Evolutionary conservation across 1,140 invertebrate genomes (phyloP), one percentile per base, ranked within the genome.

Genomic region (Triops cancriformis): DNA sequence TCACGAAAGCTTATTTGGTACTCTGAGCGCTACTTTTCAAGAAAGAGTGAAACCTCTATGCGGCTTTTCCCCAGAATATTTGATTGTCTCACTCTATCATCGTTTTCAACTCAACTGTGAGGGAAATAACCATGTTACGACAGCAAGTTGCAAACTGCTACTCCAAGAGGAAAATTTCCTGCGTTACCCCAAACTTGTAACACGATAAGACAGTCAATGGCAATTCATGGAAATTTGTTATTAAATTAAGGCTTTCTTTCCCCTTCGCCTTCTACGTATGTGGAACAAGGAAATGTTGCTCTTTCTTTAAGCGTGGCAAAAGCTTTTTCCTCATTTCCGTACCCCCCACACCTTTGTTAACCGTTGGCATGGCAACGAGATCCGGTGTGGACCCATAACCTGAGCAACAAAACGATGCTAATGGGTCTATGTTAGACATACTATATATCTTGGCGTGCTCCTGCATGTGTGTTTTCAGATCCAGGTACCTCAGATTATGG

Each of bases 401-500:
- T 64, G 51, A 64, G 51, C 51, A 64, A 64, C 51, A 64, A 64
- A 64, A 64, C 51, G 51, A 64, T 64, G 51, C 51, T 64, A 64
- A 64, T 64, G 51, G 51, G 51, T 64, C 51, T 64, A 12, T 64
- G 51, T 64, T 64, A 23, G 51, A 23, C 51, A 23, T 64, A 6
- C 51, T 64, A 64, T 64, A 64, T 64, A 64, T n/a, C 51, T 23
- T 64, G 23, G 18, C 51, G 51, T 64, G 51, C 51, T 64, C 10
- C n/a, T 64, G 51, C 23, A 23, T 64, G 51, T 64, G 14, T 64
- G 10, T 64, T 64, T 64, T 18, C 1, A 7, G 31, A 37, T 2
- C n/a, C 51, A 64, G 51, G 51, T 64, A 23, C 23, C 14, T 64
- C 23, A 64, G 14, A 64, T 64, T 64, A 14, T 23, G 14, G 10